Evolutionary conservation across 1,140 invertebrate species (phyloP), one percentile per base, ranked within the genome.

Genomic region (Trinorchestia longiramus): DNA sequence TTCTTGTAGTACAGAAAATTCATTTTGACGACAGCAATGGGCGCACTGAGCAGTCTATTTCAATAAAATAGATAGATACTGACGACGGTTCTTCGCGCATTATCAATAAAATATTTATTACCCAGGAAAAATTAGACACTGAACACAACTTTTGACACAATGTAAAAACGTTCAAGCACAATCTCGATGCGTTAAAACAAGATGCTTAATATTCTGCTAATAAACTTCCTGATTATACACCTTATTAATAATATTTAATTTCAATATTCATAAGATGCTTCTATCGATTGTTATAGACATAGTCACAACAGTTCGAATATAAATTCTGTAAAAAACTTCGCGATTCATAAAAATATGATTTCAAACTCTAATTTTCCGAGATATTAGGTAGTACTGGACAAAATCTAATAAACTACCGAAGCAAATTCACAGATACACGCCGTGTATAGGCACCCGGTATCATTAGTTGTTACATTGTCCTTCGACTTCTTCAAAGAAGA

Each of bases 1-100:
- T 94, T 94, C 43, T 94, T 94, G 44, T 94, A 94, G 92, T 94
- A 94, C 43, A 94, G 3, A 44, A 94, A 94, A 94, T 94, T 94
- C 92, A 94, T 94, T 40, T n/a, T 47, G 92, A 90, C 43, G 88
- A 3, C 3, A 77, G 36, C 28, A 77, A 77, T 36, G 62, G 11
- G 62, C 62, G 62, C 62, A 36, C 62, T 11, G 62, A 11, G 62
- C 62, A 77, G 62, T 77, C 62, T 77, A 11, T 77, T 11, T 11
- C 28, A 77, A 19, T 77, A 77, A 77, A 77, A 77, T 77, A 77
- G 62, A 77, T 77, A 77, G 62, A 36, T 28, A 77, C 15, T 23
- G 62, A 77, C 62, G 62, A 23, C 62, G 62, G 62, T 77, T 23
- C 15, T 36, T 36, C 62, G 62, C 62, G 62, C 62, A 77, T 77